Evolutionary conservation across 2,888 invertebrate species (phyloP).

Genomic region (Epiblema foenella): DNA sequence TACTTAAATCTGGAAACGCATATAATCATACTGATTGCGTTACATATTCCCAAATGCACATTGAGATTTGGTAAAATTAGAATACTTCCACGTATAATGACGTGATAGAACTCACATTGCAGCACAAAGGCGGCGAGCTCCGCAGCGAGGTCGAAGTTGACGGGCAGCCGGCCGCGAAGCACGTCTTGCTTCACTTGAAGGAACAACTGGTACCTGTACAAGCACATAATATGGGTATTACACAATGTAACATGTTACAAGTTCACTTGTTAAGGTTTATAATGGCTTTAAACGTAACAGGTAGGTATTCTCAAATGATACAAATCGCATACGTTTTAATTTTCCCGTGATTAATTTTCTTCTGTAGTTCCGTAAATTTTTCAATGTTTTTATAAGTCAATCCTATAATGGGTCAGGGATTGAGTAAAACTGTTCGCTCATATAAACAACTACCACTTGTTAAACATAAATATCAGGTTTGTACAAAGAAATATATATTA

Average conservation of each 20-base stretch:
- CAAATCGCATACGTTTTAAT: no score
- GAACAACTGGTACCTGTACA: conserved; percentile 96
- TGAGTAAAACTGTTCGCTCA: no score
- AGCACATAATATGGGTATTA: conserved; percentile 7
- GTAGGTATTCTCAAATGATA: no score
- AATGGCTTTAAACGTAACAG: no score
- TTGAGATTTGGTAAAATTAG: background rate
- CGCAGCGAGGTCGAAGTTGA: conserved; percentile 95
- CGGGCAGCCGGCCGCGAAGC: conserved; percentile 95
- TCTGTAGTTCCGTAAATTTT: no score
- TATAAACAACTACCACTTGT: no score
- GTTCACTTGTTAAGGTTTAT: background rate
- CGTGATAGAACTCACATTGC: conserved; percentile 91
- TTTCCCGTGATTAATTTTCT: no score
- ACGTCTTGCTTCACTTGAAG: conserved; percentile 98
- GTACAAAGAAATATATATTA: background rate
- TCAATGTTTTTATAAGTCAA: no score
- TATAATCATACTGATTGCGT: background rate
- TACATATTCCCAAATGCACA: background rate
- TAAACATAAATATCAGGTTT: background rate
- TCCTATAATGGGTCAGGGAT: no score
- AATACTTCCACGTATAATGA: no score
- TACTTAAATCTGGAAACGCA: background rate
- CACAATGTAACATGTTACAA: background rate
- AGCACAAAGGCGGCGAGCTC: conserved; percentile 96